phyloP scores from a whole-genome alignment of 2,888 invertebrate species.

The Gastracanthus pulcherrimus region DNA sequence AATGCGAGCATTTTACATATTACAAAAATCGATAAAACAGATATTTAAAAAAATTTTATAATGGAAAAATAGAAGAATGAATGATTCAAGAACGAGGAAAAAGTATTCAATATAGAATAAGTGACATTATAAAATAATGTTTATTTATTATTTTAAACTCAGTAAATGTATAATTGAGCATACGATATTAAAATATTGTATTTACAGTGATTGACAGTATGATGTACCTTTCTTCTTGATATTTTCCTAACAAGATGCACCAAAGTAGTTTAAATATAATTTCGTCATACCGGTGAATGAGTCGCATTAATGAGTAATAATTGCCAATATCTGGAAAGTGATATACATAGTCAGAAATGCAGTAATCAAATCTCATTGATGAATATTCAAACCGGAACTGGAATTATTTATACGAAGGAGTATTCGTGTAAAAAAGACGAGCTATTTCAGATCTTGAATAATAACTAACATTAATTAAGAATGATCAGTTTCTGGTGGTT shows the following conservation, averaged over 20 bases:
- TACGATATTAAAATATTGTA: too few relatives aligned
- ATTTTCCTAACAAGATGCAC: too few relatives aligned
- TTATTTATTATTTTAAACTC: too few relatives aligned
- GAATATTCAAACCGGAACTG: not conserved
- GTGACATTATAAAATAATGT: too few relatives aligned
- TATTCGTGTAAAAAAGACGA: not conserved
- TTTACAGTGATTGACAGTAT: too few relatives aligned
- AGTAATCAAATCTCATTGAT: not conserved
- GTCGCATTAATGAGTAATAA: not conserved
- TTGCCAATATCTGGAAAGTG: not conserved
- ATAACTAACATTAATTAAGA: not conserved
- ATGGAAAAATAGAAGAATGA: too few relatives aligned
- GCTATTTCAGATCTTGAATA: constrained; percentile 2
- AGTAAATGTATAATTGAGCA: too few relatives aligned
- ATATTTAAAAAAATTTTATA: not conserved
- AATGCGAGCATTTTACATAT: not conserved
- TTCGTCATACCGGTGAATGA: too few relatives aligned
- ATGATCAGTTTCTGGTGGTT: not conserved
- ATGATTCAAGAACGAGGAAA: not conserved
- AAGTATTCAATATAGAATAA: too few relatives aligned
- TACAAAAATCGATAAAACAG: not conserved
- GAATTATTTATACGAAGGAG: not conserved
- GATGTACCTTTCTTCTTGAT: too few relatives aligned
- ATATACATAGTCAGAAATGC: not conserved
- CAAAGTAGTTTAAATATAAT: too few relatives aligned